phyloP scores from a whole-genome alignment of 1,140 invertebrate genomes.

The Geopemphigus sp. region DNA sequence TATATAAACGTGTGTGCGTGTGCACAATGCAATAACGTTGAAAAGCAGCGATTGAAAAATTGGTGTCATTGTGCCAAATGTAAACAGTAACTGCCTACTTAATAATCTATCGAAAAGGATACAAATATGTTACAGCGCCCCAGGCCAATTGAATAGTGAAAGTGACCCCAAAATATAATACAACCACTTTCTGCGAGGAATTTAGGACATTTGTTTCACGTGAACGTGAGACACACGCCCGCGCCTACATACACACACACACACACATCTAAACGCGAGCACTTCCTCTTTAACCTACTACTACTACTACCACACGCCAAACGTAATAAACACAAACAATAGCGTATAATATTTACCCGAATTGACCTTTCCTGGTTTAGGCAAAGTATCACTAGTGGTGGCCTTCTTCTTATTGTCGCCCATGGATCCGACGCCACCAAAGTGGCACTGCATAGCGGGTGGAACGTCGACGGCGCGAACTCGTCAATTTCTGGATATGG shows the following conservation, averaged over 20 bases:
- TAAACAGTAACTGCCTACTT: not conserved
- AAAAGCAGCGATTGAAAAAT: not conserved
- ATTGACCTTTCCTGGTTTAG: slow-evolving; percentile 51
- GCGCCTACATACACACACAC: too few relatives aligned
- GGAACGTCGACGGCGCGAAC: not conserved
- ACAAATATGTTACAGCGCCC: not conserved
- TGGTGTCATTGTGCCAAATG: not conserved
- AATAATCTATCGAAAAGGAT: not conserved
- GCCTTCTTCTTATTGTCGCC: not conserved
- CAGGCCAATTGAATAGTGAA: slow-evolving; percentile 10
- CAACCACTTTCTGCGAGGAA: slow-evolving; percentile 11
- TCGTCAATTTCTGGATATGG: too few relatives aligned
- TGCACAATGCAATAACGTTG: not conserved
- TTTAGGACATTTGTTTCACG: not conserved
- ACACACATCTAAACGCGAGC: too few relatives aligned
- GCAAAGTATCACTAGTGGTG: slow-evolving; percentile 47
- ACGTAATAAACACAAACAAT: not conserved
- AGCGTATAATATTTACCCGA: slow-evolving; percentile 33
- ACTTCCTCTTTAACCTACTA: too few relatives aligned
- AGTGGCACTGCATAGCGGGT: slow-evolving; percentile 17
- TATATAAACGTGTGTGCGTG: too few relatives aligned
- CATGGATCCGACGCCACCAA: slow-evolving; percentile 27
- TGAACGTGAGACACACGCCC: too few relatives aligned
- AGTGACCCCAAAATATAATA: slow-evolving; percentile 30
- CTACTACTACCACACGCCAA: too few relatives aligned